These are phyloP conservation scores for Thinocorus orbignyianus DNA, from an alignment of 2,113 vertebrate species.

Conservation along the genomic window DNA sequence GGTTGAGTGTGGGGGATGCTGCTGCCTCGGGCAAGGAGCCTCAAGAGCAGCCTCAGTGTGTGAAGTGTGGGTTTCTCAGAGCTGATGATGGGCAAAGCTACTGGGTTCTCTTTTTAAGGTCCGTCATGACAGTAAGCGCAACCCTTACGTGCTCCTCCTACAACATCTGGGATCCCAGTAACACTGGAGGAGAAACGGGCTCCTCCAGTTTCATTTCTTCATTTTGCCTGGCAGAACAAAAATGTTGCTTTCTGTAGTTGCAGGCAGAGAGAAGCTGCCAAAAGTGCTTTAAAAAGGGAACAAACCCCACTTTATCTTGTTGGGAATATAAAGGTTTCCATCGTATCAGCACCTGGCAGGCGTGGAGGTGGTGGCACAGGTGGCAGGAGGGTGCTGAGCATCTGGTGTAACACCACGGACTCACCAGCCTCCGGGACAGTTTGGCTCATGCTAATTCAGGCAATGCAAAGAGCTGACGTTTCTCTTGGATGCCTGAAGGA, in stretches of 20 bases:
- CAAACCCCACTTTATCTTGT: not conserved
- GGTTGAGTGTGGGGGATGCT: not conserved
- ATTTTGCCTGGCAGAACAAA: not conserved
- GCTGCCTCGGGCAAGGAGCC: not conserved
- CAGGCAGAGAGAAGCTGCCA: not conserved
- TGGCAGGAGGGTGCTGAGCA: not conserved
- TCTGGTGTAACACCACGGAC: not conserved
- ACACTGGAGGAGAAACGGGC: not conserved
- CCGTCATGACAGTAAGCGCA: accelerated
- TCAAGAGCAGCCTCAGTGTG: not conserved
- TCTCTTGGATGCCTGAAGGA: not conserved
- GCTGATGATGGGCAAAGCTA: not conserved
- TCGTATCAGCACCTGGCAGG: not conserved
- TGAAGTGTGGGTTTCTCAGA: not conserved
- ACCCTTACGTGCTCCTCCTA: accelerated
- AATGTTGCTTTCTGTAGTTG: not conserved
- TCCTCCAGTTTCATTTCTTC: too few species aligned
- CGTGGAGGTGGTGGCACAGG: not conserved
- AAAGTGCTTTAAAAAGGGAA: not conserved
- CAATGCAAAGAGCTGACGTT: not conserved
- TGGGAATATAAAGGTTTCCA: not conserved
- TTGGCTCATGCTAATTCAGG: not conserved
- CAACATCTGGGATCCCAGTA: not conserved
- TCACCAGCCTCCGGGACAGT: not conserved
- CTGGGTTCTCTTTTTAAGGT: not conserved